Conservation (phyloP, 2,797 vertebrate species). For the Myotis planiceps region DNA sequence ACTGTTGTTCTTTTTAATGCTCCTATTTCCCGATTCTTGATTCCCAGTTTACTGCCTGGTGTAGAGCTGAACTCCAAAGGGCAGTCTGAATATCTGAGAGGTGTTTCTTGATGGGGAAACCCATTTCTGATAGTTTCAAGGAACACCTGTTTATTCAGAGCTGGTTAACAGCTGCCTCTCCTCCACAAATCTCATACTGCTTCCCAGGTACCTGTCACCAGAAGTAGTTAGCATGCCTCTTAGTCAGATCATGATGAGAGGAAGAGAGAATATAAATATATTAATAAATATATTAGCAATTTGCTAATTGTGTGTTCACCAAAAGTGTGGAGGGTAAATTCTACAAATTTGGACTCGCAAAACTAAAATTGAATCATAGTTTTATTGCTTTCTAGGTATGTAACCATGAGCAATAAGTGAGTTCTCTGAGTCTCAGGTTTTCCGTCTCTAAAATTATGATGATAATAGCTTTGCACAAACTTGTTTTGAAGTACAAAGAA, state of each 20-base stretch:
- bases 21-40: background rate
- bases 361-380: background rate
- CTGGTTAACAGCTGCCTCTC: background rate
- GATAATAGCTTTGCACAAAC: background rate
- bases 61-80: background rate
- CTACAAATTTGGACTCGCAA: background rate
- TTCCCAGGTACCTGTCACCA: background rate
- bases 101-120: background rate
- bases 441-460: background rate
- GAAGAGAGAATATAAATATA: background rate
- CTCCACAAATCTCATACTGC: too few species aligned
- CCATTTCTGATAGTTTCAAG: background rate
- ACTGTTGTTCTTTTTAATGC: background rate
- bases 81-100: background rate
- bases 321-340: background rate
- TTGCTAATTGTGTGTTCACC: background rate
- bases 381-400: background rate
- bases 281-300: background rate
- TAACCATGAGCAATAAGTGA: background rate
- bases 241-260: background rate
- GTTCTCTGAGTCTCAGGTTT: background rate
- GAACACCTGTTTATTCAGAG: background rate
- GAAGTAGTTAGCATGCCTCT: background rate
- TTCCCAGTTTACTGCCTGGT: background rate
- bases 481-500: background rate